Percentiles rank a stretch among this genome's conserved stretches.
phyloP scores from a whole-genome alignment of 2,113 vertebrate genomes.

The Hypanus sabinus region DNA sequence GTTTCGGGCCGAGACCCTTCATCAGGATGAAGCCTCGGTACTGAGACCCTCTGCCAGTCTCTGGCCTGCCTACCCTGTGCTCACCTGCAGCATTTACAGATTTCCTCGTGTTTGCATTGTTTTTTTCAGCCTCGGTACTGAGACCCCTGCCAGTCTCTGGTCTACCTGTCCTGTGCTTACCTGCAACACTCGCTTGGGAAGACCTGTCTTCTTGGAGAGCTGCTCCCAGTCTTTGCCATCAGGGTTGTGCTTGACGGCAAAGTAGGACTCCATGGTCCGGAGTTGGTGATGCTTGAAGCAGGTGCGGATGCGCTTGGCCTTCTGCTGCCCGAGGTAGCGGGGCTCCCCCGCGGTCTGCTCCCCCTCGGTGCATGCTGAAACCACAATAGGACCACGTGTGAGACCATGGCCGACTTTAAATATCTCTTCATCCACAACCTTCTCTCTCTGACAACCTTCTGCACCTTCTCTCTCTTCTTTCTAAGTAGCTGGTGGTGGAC shows the following conservation, averaged over 20 bases:
- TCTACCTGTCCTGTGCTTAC: constrained; percentile 39
- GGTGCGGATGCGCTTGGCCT: constrained; percentile 57
- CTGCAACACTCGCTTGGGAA: constrained; percentile 62
- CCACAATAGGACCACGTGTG: not conserved
- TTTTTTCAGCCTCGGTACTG: too few relatives aligned
- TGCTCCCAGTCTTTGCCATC: constrained; percentile 59
- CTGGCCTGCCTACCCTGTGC: too few relatives aligned
- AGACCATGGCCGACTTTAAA: not conserved
- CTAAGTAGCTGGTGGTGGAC: too few relatives aligned
- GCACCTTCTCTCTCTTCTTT: too few relatives aligned
- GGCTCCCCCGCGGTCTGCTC: not conserved
- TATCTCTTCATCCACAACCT: too few relatives aligned
- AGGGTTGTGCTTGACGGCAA: constrained; percentile 57
- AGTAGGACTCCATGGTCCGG: constrained; percentile 56
- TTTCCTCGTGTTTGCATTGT: too few relatives aligned
- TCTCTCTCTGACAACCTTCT: too few relatives aligned
- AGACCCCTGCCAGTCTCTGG: too few relatives aligned
- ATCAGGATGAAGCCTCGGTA: too few relatives aligned
- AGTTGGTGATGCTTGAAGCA: constrained; percentile 62
- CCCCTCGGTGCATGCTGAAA: not conserved
- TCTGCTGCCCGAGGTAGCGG: constrained; percentile 9
- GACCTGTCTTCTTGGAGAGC: constrained; percentile 54
- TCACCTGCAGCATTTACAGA: too few relatives aligned
- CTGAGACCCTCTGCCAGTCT: too few relatives aligned
- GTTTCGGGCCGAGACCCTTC: too few relatives aligned